These are phyloP conservation scores for Salvelinus alpinus DNA, from an alignment of 2,113 vertebrate genomes.

Conservation along the genomic window DNA sequence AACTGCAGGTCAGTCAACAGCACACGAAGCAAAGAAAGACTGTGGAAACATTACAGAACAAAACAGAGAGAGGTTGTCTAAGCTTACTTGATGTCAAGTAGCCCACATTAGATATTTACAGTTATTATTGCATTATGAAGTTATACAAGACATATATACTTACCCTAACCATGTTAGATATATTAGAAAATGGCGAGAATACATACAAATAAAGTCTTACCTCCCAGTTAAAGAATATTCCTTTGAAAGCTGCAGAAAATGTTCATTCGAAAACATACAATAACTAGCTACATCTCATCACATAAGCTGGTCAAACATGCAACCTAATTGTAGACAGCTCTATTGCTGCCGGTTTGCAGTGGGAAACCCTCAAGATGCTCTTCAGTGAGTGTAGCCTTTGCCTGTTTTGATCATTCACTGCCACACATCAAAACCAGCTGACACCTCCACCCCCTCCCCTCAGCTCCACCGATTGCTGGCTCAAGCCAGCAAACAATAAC, in stretches of 20 bases:
- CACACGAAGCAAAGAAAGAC: neutral
- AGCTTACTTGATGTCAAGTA: neutral
- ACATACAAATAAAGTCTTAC: constrained; percentile 47
- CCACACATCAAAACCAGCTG: constrained; percentile 81
- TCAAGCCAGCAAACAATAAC: constrained; percentile 38
- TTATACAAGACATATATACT: neutral
- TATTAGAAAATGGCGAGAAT: neutral
- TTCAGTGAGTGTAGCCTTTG: constrained; percentile 39
- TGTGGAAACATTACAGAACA: neutral
- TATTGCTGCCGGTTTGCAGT: constrained; percentile 33
- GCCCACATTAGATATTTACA: neutral
- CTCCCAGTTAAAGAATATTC: constrained; percentile 26
- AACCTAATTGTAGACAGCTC: neutral
- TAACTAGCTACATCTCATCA: neutral
- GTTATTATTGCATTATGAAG: neutral
- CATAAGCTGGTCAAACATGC: neutral
- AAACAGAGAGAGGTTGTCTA: neutral
- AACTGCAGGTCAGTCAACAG: neutral
- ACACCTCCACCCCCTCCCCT: constrained; percentile 47
- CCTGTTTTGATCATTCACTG: constrained; percentile 60
- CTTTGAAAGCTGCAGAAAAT: constrained; percentile 18
- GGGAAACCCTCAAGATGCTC: constrained; percentile 51
- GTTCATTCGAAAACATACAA: neutral
- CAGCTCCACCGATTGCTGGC: constrained; percentile 26
- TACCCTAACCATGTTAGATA: neutral